Percentiles rank a stretch among this genome's conserved stretches.
Conservation (phyloP, 2,797 vertebrate genomes). For the Todus mexicanus region DNA sequence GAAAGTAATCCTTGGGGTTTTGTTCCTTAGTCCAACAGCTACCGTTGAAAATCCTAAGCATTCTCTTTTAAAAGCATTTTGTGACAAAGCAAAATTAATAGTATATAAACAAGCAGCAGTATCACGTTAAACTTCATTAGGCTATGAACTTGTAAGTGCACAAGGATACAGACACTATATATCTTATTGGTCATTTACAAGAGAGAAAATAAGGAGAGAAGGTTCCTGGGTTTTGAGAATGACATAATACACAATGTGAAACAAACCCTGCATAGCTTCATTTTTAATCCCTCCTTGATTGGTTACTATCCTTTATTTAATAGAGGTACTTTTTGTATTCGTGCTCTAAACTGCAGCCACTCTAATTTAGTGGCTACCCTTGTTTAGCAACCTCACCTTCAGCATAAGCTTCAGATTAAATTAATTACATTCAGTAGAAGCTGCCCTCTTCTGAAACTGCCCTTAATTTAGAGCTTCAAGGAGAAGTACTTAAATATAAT, state of each 20-base stretch:
- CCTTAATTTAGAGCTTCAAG: slow-evolving; percentile 50
- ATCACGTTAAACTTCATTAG: background rate
- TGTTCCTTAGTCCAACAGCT: background rate
- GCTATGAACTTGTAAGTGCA: background rate
- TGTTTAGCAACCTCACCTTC: slow-evolving; percentile 46
- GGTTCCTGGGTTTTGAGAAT: background rate
- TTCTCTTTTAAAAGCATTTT: background rate
- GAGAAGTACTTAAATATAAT: slow-evolving; percentile 54
- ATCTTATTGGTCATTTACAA: background rate
- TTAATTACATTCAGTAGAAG: slow-evolving; percentile 49
- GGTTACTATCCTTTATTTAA: slow-evolving; percentile 4
- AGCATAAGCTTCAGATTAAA: slow-evolving; percentile 31
- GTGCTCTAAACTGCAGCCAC: background rate
- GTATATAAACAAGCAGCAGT: background rate
- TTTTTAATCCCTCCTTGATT: background rate
- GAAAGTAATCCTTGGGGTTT: background rate
- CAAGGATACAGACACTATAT: background rate
- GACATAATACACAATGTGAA: background rate
- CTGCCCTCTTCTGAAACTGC: background rate
- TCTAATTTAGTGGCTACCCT: slow-evolving; percentile 16
- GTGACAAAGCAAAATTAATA: background rate
- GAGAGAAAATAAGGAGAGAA: background rate
- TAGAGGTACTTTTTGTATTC: background rate
- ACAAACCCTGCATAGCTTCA: background rate
- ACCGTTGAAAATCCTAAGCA: background rate